Evolutionary conservation across 2,113 vertebrate genomes (phyloP).

Genomic region (Pagrus major): DNA sequence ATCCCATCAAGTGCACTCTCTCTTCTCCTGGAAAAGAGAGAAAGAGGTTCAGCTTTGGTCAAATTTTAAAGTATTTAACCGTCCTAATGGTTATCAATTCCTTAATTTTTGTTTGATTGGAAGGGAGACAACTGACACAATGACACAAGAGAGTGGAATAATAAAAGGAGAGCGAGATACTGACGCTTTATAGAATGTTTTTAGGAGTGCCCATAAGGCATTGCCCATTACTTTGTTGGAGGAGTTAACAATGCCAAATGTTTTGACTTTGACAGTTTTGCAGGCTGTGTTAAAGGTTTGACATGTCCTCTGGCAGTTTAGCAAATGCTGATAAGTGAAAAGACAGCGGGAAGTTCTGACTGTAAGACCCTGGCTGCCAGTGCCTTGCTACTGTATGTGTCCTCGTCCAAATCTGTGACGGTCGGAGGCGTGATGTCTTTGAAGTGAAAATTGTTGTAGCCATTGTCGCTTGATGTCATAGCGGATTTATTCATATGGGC

Average conservation of each 20-base stretch:
- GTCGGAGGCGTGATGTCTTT: neutral
- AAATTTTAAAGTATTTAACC: neutral
- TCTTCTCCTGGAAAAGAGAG: neutral
- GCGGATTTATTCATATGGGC: neutral
- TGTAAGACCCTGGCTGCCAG: neutral
- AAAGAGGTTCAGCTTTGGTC: constrained; percentile 8
- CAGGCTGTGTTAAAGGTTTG: constrained; percentile 40
- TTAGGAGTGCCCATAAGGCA: constrained; percentile 42
- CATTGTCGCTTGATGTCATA: neutral
- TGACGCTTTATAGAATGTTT: constrained; percentile 31
- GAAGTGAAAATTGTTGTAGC: neutral
- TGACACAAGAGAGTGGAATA: neutral
- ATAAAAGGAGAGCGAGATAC: neutral
- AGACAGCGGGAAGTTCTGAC: constrained; percentile 24
- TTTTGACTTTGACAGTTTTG: constrained; percentile 54
- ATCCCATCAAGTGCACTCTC: constrained; percentile 13
- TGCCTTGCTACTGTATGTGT: neutral
- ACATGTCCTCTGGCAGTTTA: constrained; percentile 46
- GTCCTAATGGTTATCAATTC: neutral
- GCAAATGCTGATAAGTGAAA: constrained; percentile 46
- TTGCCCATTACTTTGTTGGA: constrained; percentile 47
- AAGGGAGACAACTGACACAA: neutral
- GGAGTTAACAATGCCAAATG: constrained; percentile 62
- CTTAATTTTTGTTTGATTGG: neutral
- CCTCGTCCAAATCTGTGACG: neutral